Percentiles rank a stretch among this genome's conserved stretches.
Conservation (phyloP, 2,888 invertebrate genomes). For the Oscheius sp. region DNA sequence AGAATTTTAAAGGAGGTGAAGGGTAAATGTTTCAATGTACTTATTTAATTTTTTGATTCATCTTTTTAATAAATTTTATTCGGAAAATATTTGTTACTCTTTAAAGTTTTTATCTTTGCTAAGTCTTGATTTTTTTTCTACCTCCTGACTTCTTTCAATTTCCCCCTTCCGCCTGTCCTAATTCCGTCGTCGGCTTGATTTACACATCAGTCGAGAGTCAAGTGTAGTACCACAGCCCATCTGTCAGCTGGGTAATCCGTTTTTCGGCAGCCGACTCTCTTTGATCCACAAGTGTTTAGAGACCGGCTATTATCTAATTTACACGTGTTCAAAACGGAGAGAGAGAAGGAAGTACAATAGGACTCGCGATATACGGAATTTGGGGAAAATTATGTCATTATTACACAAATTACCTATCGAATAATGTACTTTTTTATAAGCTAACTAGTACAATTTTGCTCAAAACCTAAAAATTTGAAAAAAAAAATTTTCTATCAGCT, state of each 20-base stretch:
- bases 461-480: not conserved
- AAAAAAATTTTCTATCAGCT: not conserved
- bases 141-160: not conserved
- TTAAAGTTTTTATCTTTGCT: too few relatives aligned
- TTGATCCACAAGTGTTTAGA: slow-evolving; percentile 35
- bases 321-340: not conserved
- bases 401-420: not conserved
- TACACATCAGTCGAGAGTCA: slow-evolving; percentile 1
- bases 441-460: not conserved
- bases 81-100: too few relatives aligned
- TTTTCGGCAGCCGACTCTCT: slow-evolving; percentile 28
- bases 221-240: slow-evolving; percentile 19
- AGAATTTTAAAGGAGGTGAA: too few relatives aligned
- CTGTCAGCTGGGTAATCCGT: slow-evolving; percentile 29
- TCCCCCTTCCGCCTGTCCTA: not conserved
- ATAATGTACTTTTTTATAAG: not conserved
- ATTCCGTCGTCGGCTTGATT: slow-evolving; percentile 8
- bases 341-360: not conserved
- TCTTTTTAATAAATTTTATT: too few relatives aligned
- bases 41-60: too few relatives aligned
- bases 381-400: not conserved
- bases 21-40: too few relatives aligned
- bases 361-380: not conserved
- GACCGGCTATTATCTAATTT: slow-evolving; percentile 19
- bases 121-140: too few relatives aligned